Conservation (phyloP, 2,888 invertebrate species). For the Drosophila affinis region DNA sequence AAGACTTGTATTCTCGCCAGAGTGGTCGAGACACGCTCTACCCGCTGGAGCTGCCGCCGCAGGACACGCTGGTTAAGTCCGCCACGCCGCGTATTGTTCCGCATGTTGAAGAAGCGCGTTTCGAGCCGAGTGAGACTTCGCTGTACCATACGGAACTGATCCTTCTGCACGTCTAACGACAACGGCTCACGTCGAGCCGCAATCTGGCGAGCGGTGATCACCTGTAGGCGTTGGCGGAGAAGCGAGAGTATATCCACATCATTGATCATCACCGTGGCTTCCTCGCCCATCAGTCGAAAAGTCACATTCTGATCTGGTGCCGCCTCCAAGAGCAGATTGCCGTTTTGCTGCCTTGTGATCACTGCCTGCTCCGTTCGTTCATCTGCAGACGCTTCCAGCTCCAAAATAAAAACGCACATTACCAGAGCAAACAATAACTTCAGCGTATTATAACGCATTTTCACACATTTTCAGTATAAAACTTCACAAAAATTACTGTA, state of each 20-base stretch:
- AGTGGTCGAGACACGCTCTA: constrained; percentile 42
- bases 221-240: constrained; percentile 49
- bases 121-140: constrained; percentile 56
- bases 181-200: constrained; percentile 22
- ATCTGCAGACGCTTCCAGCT: neutral
- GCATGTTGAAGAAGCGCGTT: constrained; percentile 41
- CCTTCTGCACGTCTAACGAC: constrained; percentile 52
- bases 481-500: neutral
- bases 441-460: constrained; percentile 32
- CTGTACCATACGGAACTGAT: constrained; percentile 60
- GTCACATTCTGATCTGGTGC: constrained; percentile 91
- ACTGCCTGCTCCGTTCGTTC: constrained; percentile 56
- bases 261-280: constrained; percentile 88
- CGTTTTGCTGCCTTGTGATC: constrained; percentile 85
- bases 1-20: constrained; percentile 46
- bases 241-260: constrained; percentile 86
- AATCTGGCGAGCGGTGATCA: constrained; percentile 20
- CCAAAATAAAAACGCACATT: constrained; percentile 22
- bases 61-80: constrained; percentile 51
- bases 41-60: constrained; percentile 61
- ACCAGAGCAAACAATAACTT: constrained; percentile 8
- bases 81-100: constrained; percentile 55
- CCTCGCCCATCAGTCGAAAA: constrained; percentile 88
- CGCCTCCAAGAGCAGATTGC: constrained; percentile 90
- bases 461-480: constrained; percentile 29